Conservation (phyloP, 2,797 vertebrate species). For the Salmo trutta region DNA sequence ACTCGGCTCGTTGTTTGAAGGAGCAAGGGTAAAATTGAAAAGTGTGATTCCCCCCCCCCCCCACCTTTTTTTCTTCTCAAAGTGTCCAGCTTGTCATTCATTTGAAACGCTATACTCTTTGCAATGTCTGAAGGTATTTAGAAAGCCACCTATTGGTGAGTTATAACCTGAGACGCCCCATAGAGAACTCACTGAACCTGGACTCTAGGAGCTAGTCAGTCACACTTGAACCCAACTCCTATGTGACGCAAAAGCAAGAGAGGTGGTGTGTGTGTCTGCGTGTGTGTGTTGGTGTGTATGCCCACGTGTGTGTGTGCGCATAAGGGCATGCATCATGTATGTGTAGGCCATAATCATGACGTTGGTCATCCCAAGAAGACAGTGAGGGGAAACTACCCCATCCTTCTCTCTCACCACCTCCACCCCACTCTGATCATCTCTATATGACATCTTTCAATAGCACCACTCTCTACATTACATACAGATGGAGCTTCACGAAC, state of each 20-base stretch:
- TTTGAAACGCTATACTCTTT: background rate
- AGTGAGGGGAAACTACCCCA: background rate
- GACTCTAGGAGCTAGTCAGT: background rate
- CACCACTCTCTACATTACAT: conserved; percentile 29
- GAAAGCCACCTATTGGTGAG: background rate
- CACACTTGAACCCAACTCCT: background rate
- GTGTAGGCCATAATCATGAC: background rate
- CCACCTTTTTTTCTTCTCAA: background rate
- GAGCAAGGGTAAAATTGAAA: background rate
- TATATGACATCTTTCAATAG: conserved; percentile 33
- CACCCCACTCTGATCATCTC: conserved; percentile 23
- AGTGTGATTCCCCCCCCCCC: background rate
- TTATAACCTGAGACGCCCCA: background rate
- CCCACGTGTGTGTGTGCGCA: background rate
- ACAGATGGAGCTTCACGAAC: conserved; percentile 38
- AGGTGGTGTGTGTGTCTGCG: background rate
- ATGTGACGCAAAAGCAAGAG: background rate
- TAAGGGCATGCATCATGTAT: background rate
- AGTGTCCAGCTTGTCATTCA: background rate
- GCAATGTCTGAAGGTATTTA: background rate
- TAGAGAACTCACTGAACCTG: background rate
- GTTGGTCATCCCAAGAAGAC: background rate
- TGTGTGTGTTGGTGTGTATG: background rate
- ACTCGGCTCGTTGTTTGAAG: background rate
- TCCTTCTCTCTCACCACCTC: background rate